Base-by-base conservation (phyloP, 2,113 vertebrate species). In the Nanger granti region DNA sequence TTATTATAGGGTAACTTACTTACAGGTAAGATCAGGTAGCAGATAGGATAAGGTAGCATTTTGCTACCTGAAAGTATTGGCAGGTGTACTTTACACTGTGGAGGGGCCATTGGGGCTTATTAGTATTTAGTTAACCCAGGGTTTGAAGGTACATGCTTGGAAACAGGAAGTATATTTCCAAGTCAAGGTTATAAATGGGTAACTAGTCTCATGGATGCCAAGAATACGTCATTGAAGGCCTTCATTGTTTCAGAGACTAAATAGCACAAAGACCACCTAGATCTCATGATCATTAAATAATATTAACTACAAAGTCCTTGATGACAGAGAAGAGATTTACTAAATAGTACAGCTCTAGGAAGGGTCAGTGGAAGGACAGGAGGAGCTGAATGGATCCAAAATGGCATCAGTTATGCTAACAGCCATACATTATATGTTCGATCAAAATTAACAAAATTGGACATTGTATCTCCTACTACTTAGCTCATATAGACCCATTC, bases 371-470 rank as follows among this genome's bases (percentile, higher is more conserved):
- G 34, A 57, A 37, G 83, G 83, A 85, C 22, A 85, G 52, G 12
- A 85, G 22, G 83, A 85, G 22, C 52, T 37, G 34, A 57, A 15
- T 85, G 83, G 34, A 85, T n/a, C 52, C 34, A 85, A 37, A 54
- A 14, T 85, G 34, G 34, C 34, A 85, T 85, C 52, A 85, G 52
- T 57, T 55, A 55, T 85, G 52, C 83, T 54, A 37, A 85, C 22
- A 85, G 52, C 52, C 83, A 26, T 85, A 85, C 52, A 14, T 64
- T 95, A 26, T 90, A 7, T 90, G 12, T 91, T 49, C 29, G 41
- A 83, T 92, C 41, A 79, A 84, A 94, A 90, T 95, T 79, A 83
- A 90, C 34, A 94, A 47, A 87, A 76, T 44, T 76, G 66, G 95
- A n/a, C 13, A 7, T 76, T 0, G 1, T 95, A n/a, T 92, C 37